Evolutionary conservation across 2,113 vertebrate genomes (phyloP).

Genomic region (Argyrosomus japonicus): DNA sequence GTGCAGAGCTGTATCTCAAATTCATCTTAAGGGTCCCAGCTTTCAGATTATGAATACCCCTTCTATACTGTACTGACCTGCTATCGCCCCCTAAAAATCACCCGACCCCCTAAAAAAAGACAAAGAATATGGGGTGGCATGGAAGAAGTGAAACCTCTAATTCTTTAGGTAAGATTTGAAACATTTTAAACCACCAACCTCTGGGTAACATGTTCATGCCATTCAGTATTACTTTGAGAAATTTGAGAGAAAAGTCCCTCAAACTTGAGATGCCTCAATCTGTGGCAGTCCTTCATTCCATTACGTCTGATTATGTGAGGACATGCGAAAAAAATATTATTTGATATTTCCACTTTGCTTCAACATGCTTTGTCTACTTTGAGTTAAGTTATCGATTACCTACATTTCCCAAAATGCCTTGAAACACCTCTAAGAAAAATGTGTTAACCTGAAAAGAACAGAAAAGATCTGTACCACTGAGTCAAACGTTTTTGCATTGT

Average conservation of each 20-base stretch:
- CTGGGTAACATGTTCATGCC: background rate
- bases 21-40: too few species aligned
- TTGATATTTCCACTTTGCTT: conserved; percentile 37
- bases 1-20: too few species aligned
- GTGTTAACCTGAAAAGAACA: conserved; percentile 6
- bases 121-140: too few species aligned
- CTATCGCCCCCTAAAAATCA: too few species aligned
- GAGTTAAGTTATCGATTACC: conserved; percentile 49
- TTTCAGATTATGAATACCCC: too few species aligned
- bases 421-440: conserved; percentile 23
- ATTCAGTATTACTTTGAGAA: background rate
- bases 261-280: background rate
- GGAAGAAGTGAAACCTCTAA: too few species aligned
- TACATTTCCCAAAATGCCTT: conserved; percentile 38
- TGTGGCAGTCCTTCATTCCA: conserved; percentile 12
- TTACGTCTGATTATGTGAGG: background rate
- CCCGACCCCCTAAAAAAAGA: too few species aligned
- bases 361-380: conserved; percentile 33
- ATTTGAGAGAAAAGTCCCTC: background rate
- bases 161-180: too few species aligned
- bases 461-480: conserved; percentile 33
- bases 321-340: background rate
- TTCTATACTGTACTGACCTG: too few species aligned
- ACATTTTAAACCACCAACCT: background rate
- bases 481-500: conserved; percentile 34